Evolutionary conservation across 2,888 invertebrate genomes (phyloP).

Genomic region (Epinotia bilunana): DNA sequence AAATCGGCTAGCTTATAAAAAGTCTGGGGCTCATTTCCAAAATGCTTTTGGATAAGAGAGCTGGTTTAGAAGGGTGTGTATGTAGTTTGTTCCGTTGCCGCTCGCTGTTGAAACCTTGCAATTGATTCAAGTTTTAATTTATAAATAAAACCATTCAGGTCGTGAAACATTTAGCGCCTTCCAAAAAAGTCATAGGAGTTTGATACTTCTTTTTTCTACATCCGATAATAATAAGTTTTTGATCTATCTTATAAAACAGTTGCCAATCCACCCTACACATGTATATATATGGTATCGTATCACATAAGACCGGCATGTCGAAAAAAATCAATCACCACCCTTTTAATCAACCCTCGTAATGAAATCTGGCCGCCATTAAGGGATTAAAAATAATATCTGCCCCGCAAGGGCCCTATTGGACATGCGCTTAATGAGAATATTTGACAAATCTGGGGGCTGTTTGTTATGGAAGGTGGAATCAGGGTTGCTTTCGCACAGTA

Average conservation of each 20-base stretch:
- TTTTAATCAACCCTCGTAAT: conserved; percentile 82
- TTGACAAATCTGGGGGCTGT: conserved; percentile 39
- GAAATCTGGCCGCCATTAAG: conserved; percentile 83
- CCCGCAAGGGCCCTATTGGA: conserved; percentile 67
- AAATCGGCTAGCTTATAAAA: too few species aligned
- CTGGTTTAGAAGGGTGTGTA: too few species aligned
- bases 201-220: too few species aligned
- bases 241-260: neutral
- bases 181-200: too few species aligned
- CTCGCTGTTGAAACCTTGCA: too few species aligned
- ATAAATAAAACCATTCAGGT: too few species aligned
- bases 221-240: too few species aligned
- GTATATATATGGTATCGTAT: neutral
- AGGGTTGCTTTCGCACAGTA: neutral
- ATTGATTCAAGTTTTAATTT: too few species aligned
- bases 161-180: too few species aligned
- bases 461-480: conserved; percentile 5
- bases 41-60: too few species aligned
- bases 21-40: too few species aligned
- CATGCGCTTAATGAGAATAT: conserved; percentile 64
- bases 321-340: conserved; percentile 66
- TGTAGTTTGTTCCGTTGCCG: too few species aligned
- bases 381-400: conserved; percentile 84
- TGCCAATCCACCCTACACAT: neutral
- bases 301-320: conserved; percentile 28